phyloP scores from a whole-genome alignment of 2,888 invertebrate species.

The Arctia plantaginis region DNA sequence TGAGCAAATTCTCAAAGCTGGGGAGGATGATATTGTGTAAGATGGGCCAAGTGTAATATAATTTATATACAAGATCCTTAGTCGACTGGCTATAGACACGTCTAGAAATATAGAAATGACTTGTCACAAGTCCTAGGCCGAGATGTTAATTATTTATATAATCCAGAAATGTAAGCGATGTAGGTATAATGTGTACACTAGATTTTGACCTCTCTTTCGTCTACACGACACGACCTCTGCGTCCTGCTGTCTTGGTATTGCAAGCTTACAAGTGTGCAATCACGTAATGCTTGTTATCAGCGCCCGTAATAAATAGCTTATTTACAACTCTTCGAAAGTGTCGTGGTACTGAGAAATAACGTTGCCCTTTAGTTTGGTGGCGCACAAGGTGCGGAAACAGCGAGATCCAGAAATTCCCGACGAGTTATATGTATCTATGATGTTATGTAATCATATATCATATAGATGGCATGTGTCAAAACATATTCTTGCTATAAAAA shows the following conservation, averaged over 20 bases:
- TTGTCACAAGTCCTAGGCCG: not conserved
- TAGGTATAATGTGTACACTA: not conserved
- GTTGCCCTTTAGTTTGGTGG: slow-evolving; percentile 2
- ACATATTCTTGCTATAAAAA: not conserved
- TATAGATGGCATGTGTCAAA: not conserved
- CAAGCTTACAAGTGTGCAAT: not conserved
- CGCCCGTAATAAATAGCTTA: not conserved
- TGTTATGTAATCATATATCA: not conserved
- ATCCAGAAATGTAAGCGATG: not conserved
- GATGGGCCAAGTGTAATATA: not conserved
- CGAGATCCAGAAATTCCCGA: slow-evolving; percentile 1
- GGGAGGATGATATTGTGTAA: not conserved
- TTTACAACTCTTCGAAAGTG: slow-evolving; percentile 4
- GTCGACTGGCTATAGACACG: not conserved
- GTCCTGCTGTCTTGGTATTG: not conserved
- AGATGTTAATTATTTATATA: not conserved
- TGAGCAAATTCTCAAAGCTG: not conserved
- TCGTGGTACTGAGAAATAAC: slow-evolving; percentile 5
- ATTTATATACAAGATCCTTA: not conserved
- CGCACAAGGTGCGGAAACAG: not conserved
- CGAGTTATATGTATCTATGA: slow-evolving; percentile 6
- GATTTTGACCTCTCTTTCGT: not conserved
- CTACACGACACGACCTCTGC: not conserved
- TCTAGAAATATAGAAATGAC: not conserved
- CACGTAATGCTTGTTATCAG: not conserved